Evolutionary conservation across 2,113 vertebrate species (phyloP), one percentile per base, ranked within the genome.

Genomic region (Natator depressus): DNA sequence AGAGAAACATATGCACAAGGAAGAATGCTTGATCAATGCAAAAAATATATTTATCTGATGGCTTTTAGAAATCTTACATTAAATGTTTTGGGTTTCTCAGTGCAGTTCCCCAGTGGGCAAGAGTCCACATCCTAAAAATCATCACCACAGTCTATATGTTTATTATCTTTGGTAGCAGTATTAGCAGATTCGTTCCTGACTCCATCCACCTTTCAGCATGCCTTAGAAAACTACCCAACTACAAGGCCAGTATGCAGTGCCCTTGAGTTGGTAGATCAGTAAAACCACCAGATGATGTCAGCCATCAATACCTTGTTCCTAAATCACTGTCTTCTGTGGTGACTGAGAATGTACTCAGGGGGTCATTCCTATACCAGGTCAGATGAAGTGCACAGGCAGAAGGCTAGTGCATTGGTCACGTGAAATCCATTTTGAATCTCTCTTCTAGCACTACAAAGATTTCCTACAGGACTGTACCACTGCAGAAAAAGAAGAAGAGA

Each of bases 21-120:
- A 78, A 78, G 24, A 78, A 20, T 22, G n/a, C 42, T 88, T 42
- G 31, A 69, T 59, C 49, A 86, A 35, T 0, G 0, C 12, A 85
- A 35, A 31, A 38, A 11, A 93, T 84, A 47, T 4, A 35, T 83
- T 54, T 54, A 54, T 54, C 54, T 85, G 82, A 75, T 79, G n/a
- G 17, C 85, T 93, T 79, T 65, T 27, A 46, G 38, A 62, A 38
- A 25, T 55, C 29, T 2, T 84, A 10, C 31, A 9, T 65, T 10
- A 42, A 27, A 25, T 78, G 12, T 46, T 20, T 13, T 59, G n/a
- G 12, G 1, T 0, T 83, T 94, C 12, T 87, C 53, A 80, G 27
- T 12, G 11, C 1, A 8, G 10, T 25, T 90, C 53, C 19, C 17
- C 20, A 0, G 0, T n/a, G 20, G 11, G 3, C 5, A 80, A 62